Conservation (phyloP, 2,113 vertebrate species). For the Sinosuthora webbiana region DNA sequence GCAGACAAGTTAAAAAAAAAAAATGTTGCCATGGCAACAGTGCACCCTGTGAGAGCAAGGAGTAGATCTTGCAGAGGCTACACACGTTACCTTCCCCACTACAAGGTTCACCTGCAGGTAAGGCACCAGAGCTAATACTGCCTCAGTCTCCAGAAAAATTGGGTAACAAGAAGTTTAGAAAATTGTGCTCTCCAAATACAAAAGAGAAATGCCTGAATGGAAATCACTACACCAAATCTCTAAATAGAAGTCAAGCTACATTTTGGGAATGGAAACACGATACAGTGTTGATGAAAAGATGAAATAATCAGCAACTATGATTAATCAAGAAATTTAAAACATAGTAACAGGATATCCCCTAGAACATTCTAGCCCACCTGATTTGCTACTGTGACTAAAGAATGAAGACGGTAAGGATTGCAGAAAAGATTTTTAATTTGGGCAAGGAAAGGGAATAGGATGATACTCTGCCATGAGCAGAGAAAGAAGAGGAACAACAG, state of each 20-base stretch:
- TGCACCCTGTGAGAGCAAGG: conserved; percentile 62
- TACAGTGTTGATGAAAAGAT: neutral
- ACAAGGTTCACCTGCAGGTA: conserved; percentile 56
- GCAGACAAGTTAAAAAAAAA: conserved; percentile 41
- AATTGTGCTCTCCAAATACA: neutral
- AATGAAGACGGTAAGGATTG: neutral
- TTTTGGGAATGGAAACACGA: neutral
- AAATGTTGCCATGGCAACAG: conserved; percentile 68
- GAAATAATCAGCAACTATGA: neutral
- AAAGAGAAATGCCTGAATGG: neutral
- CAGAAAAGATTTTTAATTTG: neutral
- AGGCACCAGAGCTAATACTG: neutral
- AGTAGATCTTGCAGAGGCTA: conserved; percentile 54
- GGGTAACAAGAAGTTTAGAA: conserved; percentile 45
- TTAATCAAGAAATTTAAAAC: conserved; percentile 50
- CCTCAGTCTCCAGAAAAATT: conserved; percentile 8
- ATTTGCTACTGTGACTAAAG: conserved; percentile 20
- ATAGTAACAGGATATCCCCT: neutral
- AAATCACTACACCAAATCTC: neutral
- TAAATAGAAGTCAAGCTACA: neutral
- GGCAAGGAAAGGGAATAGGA: neutral
- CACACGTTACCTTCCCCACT: conserved; percentile 34
- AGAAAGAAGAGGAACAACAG: neutral
- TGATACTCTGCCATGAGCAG: neutral
- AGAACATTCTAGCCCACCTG: conserved; percentile 36